Evolutionary conservation across 2,113 vertebrate species (phyloP).

Genomic region (Paramisgurnus dabryanus): DNA sequence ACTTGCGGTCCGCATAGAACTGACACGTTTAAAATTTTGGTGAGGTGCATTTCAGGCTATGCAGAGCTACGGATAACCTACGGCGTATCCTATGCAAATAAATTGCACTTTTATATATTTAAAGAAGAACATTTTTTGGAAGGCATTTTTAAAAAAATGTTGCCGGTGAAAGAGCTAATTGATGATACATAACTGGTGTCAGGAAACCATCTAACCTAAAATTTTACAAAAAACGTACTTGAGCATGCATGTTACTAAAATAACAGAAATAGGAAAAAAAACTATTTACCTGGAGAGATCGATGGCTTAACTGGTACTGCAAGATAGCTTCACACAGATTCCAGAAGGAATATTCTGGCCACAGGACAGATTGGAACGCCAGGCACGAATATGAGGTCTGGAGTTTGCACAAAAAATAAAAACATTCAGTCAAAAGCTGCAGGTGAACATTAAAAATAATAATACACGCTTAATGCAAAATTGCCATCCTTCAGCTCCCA

Average conservation of each 20-base stretch:
- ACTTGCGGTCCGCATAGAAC: too few species aligned
- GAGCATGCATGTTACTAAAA: neutral
- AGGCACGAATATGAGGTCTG: slow-evolving; percentile 95
- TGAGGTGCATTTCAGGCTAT: too few species aligned
- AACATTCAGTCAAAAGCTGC: neutral
- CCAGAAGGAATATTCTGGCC: slow-evolving; percentile 98
- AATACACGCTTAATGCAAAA: neutral
- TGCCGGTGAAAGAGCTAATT: neutral
- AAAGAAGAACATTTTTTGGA: too few species aligned
- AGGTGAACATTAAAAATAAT: neutral
- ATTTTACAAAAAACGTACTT: neutral
- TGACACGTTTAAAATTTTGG: too few species aligned
- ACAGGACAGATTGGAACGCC: slow-evolving; percentile 93
- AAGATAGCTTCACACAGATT: slow-evolving; percentile 96
- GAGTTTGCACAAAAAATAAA: slow-evolving; percentile 35
- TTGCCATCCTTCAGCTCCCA: too few species aligned
- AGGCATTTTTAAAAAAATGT: neutral
- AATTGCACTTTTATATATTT: too few species aligned
- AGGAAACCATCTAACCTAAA: neutral
- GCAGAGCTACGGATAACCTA: too few species aligned
- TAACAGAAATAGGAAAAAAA: neutral
- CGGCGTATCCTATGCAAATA: too few species aligned
- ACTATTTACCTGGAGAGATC: slow-evolving; percentile 83
- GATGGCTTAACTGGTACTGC: slow-evolving; percentile 89
- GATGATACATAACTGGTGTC: neutral